Evolutionary conservation across 30 jellyfish, hydroid and myxozoan genomes (phyloP).

Genomic region (Rhopilema esculentum): DNA sequence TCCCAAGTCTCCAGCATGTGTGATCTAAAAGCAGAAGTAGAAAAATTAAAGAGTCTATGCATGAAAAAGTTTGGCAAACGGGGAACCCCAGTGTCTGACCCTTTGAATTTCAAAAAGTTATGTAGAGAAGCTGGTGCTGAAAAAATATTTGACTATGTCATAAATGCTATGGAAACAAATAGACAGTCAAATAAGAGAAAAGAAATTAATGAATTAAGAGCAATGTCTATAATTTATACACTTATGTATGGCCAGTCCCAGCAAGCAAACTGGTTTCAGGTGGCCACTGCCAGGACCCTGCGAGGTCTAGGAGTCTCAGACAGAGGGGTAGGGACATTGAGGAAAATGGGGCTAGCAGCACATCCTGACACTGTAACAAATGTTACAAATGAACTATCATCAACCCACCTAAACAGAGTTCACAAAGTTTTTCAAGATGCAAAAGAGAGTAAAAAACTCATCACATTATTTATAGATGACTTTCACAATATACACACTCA

Average conservation of each 20-base stretch:
- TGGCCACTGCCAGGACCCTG: slow-evolving; percentile 6
- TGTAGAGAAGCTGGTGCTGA: slow-evolving; percentile 12
- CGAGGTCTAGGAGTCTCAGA: slow-evolving; percentile 16
- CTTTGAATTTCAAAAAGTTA: not conserved
- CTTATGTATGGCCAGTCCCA: slow-evolving; percentile 28
- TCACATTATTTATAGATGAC: slow-evolving; percentile 25
- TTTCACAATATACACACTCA: slow-evolving; percentile 32
- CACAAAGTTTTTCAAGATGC: slow-evolving; percentile 7
- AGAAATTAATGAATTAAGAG: not conserved
- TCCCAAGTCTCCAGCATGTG: slow-evolving; percentile 13
- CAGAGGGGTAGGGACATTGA: not conserved
- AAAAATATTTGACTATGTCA: not conserved
- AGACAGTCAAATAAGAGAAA: slow-evolving; percentile 22
- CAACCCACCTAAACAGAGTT: slow-evolving; percentile 3
- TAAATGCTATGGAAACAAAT: slow-evolving; percentile 21
- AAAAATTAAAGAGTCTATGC: slow-evolving; percentile 6
- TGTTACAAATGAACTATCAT: not conserved
- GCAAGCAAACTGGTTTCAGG: too few species aligned
- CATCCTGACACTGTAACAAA: not conserved
- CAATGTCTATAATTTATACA: not conserved
- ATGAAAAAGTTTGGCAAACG: slow-evolving; percentile 15
- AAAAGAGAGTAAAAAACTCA: not conserved
- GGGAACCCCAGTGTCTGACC: slow-evolving; percentile 18
- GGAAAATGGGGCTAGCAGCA: slow-evolving; percentile 4
- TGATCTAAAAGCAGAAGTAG: slow-evolving; percentile 3